Evolutionary conservation across 2,888 invertebrate species (phyloP).

Genomic region (Drosophila emarginata): DNA sequence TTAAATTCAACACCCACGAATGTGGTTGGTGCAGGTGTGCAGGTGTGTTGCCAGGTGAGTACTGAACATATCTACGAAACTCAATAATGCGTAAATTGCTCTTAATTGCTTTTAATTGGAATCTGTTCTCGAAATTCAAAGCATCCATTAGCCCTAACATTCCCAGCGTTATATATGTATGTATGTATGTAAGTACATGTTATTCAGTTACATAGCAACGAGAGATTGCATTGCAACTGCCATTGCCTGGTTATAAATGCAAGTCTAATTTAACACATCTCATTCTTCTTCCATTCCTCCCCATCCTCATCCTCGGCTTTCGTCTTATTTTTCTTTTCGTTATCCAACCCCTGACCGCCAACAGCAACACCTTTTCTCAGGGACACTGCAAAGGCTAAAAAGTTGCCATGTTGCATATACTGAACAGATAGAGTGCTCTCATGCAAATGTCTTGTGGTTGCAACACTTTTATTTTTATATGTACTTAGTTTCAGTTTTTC

Average conservation of each 20-base stretch:
- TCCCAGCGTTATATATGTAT: not conserved
- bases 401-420: not conserved
- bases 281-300: not conserved
- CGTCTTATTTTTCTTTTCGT: not conserved
- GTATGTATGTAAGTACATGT: not conserved
- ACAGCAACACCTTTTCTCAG: not conserved
- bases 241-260: not conserved
- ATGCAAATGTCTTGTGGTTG: conserved; percentile 5
- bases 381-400: not conserved
- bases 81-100: conserved; percentile 16
- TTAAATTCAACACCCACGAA: not conserved
- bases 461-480: conserved; percentile 6
- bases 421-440: not conserved
- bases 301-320: not conserved
- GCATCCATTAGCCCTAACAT: not conserved
- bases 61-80: not conserved
- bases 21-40: not conserved
- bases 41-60: not conserved
- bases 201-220: not conserved
- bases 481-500: not conserved
- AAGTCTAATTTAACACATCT: not conserved
- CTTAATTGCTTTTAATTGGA: conserved; percentile 27
- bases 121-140: not conserved
- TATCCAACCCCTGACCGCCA: not conserved
- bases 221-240: not conserved